These are phyloP conservation scores for Tachystola acroxantha DNA, from an alignment of 2,888 invertebrate species.

Conservation along the genomic window DNA sequence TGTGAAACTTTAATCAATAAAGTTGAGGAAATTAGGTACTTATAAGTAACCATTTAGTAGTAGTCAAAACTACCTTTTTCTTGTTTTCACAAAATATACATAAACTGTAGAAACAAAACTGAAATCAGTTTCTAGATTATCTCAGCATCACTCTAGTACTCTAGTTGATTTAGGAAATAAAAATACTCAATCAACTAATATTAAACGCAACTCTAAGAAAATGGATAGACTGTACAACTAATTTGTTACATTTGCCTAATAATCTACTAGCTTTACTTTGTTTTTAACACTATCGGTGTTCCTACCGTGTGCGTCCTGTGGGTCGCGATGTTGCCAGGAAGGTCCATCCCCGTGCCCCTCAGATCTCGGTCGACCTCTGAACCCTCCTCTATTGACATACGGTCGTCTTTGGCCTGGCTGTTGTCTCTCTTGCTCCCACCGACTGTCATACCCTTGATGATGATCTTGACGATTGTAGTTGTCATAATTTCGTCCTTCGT, in stretches of 20 bases:
- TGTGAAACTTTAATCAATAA: too few relatives aligned
- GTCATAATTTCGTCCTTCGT: constrained; percentile 10
- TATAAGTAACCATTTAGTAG: too few relatives aligned
- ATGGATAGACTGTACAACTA: too few relatives aligned
- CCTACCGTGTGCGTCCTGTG: constrained; percentile 15
- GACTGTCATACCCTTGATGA: constrained; percentile 19
- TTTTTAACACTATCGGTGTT: constrained; percentile 27
- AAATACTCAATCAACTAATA: too few relatives aligned
- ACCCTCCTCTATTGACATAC: constrained; percentile 38
- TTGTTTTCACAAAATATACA: too few relatives aligned
- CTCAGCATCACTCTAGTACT: too few relatives aligned
- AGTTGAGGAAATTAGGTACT: too few relatives aligned
- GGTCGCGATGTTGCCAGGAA: constrained; percentile 13
- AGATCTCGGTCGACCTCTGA: constrained; percentile 30
- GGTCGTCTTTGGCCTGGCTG: constrained; percentile 29
- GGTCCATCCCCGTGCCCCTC: constrained; percentile 22
- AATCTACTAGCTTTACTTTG: constrained; percentile 66
- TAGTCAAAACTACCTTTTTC: too few relatives aligned
- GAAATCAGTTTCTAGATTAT: too few relatives aligned
- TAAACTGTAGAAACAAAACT: too few relatives aligned
- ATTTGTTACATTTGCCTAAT: constrained; percentile 28
- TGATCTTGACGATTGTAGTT: constrained; percentile 18
- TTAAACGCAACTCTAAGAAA: too few relatives aligned
- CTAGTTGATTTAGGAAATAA: too few relatives aligned
- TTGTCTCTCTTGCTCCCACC: constrained; percentile 32